phyloP scores from a whole-genome alignment of 2,113 vertebrate genomes.

The Perca flavescens region DNA sequence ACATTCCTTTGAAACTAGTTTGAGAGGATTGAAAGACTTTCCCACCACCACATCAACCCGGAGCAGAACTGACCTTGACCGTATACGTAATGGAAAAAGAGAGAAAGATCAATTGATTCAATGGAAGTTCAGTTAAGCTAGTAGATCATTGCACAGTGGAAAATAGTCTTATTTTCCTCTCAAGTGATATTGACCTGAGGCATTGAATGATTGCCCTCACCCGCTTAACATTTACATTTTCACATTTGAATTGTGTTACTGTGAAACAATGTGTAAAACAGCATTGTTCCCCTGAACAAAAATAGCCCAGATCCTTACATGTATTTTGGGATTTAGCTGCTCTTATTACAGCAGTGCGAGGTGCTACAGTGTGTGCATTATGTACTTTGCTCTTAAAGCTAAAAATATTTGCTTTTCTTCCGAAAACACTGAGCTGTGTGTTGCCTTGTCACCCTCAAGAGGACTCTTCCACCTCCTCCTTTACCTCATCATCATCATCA shows the following conservation, averaged over 20 bases:
- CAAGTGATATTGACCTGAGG: not conserved
- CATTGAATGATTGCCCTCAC: not conserved
- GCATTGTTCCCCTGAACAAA: slow-evolving; percentile 21
- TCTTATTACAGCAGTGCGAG: slow-evolving; percentile 19
- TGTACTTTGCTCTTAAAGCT: slow-evolving; percentile 38
- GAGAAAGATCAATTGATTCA: slow-evolving; percentile 3
- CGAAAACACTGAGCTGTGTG: not conserved
- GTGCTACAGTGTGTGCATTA: not conserved
- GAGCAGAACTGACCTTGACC: slow-evolving; percentile 19
- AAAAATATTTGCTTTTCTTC: slow-evolving; percentile 35
- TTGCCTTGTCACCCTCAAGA: slow-evolving; percentile 3
- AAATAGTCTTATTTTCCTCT: not conserved
- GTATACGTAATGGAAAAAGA: not conserved
- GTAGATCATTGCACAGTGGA: not conserved
- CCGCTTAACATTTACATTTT: not conserved
- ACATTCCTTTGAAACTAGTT: slow-evolving; percentile 30
- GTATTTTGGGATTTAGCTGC: slow-evolving; percentile 36
- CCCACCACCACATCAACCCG: not conserved
- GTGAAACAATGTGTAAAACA: slow-evolving; percentile 29
- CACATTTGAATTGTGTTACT: slow-evolving; percentile 15
- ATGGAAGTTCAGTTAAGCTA: not conserved
- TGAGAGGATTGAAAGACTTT: slow-evolving; percentile 15
- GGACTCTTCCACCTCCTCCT: not conserved
- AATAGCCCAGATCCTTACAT: slow-evolving; percentile 24
- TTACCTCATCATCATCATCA: too few species aligned